Evolutionary conservation across 2,888 invertebrate genomes (phyloP).

Genomic region (Leptopterna dolabrata): DNA sequence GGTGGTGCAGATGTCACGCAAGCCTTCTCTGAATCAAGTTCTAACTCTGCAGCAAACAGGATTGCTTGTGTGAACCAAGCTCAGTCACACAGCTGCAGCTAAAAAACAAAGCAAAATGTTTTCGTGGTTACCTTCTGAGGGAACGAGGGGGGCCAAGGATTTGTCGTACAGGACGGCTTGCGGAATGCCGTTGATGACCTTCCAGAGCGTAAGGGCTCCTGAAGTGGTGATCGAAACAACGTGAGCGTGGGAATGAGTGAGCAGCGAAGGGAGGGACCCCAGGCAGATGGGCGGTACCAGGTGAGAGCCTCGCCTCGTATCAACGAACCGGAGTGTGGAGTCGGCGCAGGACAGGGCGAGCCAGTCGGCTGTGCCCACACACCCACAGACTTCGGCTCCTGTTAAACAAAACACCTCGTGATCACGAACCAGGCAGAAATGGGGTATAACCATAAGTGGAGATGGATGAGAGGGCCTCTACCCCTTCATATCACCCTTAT

Average conservation of each 20-base stretch:
- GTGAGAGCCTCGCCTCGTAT: conserved; percentile 69
- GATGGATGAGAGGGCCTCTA: too few species aligned
- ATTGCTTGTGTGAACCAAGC: too few species aligned
- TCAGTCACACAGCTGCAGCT: too few species aligned
- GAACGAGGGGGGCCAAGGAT: conserved; percentile 70
- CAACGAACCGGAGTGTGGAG: conserved; percentile 75
- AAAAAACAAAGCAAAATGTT: not conserved
- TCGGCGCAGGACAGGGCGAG: conserved; percentile 77
- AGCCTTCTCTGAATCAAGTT: too few species aligned
- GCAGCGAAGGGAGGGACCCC: conserved; percentile 72
- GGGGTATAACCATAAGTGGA: too few species aligned
- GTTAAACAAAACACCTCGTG: conserved; percentile 46
- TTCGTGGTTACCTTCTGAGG: conserved; percentile 37
- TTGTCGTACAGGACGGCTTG: conserved; percentile 70
- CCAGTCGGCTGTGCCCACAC: conserved; percentile 73
- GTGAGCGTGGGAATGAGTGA: conserved; percentile 68
- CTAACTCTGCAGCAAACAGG: too few species aligned
- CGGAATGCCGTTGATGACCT: not conserved
- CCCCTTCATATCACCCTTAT: too few species aligned
- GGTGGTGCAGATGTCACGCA: too few species aligned
- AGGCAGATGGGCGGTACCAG: conserved; percentile 71
- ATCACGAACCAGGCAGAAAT: too few species aligned
- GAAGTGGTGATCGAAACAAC: conserved; percentile 72
- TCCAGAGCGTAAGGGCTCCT: conserved; percentile 72
- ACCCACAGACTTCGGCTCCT: conserved; percentile 74